A percentile compares a stretch with the other conserved stretches of the same genome.
Evolutionary conservation across 2,113 vertebrate species (phyloP).

Genomic region (Panthera tigris): DNA sequence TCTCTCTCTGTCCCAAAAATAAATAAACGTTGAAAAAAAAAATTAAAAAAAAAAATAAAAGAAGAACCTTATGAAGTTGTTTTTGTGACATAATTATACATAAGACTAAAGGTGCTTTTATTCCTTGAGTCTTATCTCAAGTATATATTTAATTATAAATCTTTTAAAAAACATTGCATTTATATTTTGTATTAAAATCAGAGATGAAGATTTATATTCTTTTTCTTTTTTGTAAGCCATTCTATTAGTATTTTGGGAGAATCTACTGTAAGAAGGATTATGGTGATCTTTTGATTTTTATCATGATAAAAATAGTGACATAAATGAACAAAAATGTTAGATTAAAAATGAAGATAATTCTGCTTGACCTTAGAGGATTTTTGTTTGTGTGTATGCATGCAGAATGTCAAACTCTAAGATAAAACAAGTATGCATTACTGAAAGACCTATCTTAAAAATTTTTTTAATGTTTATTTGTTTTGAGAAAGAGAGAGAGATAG

Average conservation of each 20-base stretch:
- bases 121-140: constrained; percentile 4
- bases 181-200: neutral
- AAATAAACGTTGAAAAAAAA: too few species aligned
- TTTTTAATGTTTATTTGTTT: too few species aligned
- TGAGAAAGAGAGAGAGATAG: too few species aligned
- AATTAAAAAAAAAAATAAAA: neutral
- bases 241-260: neutral
- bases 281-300: neutral
- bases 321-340: neutral
- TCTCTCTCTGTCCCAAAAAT: too few species aligned
- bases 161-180: neutral
- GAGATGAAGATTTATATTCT: neutral
- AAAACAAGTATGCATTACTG: neutral
- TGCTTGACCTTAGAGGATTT: neutral
- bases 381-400: neutral
- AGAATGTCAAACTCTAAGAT: neutral
- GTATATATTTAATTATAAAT: neutral
- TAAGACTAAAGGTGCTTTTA: neutral
- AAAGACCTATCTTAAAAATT: neutral
- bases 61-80: neutral
- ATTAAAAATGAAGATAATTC: constrained; percentile 6
- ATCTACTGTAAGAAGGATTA: neutral
- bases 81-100: neutral
- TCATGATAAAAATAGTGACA: neutral
- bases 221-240: neutral